phyloP scores from a whole-genome alignment of 2,888 invertebrate species.

The Tenthredo amoena region DNA sequence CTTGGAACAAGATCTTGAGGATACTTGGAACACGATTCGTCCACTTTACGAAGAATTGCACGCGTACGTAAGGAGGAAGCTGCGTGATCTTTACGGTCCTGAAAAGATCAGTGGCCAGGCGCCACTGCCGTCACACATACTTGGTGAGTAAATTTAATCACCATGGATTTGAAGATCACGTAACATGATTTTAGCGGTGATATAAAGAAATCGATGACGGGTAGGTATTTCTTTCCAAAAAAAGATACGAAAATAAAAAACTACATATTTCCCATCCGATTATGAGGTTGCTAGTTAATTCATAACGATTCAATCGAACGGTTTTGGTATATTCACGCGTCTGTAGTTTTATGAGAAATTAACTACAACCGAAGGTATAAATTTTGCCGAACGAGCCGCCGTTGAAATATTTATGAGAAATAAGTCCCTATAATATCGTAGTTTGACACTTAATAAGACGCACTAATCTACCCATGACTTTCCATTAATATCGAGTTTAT shows the following conservation, averaged over 20 bases:
- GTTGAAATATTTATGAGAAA: slow-evolving; percentile 41
- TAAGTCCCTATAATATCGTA: not conserved
- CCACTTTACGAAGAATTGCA: slow-evolving; percentile 94
- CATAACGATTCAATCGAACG: not conserved
- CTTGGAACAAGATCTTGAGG: slow-evolving; percentile 89
- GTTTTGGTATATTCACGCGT: not conserved
- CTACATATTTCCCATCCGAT: not conserved
- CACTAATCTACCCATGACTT: not conserved
- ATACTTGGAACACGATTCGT: slow-evolving; percentile 90
- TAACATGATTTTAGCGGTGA: not conserved
- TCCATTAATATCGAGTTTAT: not conserved
- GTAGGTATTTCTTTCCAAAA: not conserved
- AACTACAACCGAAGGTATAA: not conserved
- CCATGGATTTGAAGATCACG: not conserved
- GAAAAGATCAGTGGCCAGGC: slow-evolving; percentile 89
- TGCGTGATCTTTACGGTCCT: slow-evolving; percentile 91
- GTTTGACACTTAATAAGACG: not conserved
- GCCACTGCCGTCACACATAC: slow-evolving; percentile 90
- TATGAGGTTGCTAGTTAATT: not conserved
- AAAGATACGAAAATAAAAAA: not conserved
- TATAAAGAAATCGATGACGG: not conserved
- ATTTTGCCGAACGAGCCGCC: not conserved
- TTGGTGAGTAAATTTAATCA: slow-evolving; percentile 79
- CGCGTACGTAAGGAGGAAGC: slow-evolving; percentile 91
- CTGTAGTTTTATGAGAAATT: not conserved